These are phyloP conservation scores for Chelonoidis abingdonii DNA, from an alignment of 2,113 vertebrate genomes.

Conservation along the genomic window DNA sequence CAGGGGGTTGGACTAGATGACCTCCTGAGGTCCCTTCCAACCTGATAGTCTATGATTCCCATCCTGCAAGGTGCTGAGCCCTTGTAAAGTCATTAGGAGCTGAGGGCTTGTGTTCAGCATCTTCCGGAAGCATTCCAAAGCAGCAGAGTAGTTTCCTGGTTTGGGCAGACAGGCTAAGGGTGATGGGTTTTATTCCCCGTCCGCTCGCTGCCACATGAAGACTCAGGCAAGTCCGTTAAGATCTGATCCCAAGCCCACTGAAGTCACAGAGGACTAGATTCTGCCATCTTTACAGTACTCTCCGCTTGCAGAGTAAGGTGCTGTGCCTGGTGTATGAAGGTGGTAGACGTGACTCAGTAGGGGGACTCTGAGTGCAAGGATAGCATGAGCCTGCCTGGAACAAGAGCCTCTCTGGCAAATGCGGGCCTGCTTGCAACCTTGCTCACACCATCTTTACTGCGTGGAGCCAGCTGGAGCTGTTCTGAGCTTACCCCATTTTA, in stretches of 20 bases:
- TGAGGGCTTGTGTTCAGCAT: neutral
- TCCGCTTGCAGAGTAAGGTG: neutral
- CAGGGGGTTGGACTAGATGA: too few species aligned
- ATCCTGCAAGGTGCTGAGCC: neutral
- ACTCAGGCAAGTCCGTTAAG: neutral
- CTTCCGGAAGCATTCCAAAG: neutral
- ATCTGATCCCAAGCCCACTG: neutral
- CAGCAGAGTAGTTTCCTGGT: neutral
- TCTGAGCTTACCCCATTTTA: neutral
- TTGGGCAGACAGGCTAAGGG: neutral
- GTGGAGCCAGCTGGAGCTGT: neutral
- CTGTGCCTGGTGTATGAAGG: neutral
- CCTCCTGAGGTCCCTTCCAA: too few species aligned
- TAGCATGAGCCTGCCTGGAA: neutral
- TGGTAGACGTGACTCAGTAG: neutral
- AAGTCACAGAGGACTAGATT: neutral
- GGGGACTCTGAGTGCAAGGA: neutral
- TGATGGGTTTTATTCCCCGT: neutral
- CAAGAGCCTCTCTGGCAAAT: neutral
- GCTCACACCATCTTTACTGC: neutral
- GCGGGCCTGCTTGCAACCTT: fast-evolving
- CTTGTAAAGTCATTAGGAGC: neutral
- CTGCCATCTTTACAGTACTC: neutral
- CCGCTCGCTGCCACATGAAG: neutral
- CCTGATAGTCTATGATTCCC: too few species aligned